These are phyloP conservation scores for Epizoanthus illoricatus DNA, from an alignment of 92 coral and sea anemone genomes.

Conservation along the genomic window DNA sequence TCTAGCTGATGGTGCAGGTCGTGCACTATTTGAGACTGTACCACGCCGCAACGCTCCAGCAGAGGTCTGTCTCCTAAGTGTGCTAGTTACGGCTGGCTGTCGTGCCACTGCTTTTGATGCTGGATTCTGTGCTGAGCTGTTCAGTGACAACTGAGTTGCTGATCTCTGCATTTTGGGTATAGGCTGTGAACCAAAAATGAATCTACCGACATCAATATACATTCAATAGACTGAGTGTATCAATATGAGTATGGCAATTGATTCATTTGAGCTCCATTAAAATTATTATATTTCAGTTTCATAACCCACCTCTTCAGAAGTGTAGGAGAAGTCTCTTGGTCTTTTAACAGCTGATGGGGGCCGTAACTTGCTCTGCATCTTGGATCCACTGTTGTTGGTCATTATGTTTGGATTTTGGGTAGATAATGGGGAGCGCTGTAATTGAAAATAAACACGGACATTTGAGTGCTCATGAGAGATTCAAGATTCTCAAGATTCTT, in stretches of 20 bases:
- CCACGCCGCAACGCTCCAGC: conserved; percentile 47
- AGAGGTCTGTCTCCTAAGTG: conserved; percentile 73
- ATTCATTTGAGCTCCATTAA: no score
- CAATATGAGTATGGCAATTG: no score
- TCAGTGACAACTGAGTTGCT: conserved; percentile 35
- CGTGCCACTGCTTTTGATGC: conserved; percentile 1
- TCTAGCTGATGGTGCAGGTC: conserved; percentile 46
- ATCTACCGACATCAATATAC: background rate
- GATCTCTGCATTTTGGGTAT: conserved; percentile 54
- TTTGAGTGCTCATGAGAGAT: background rate
- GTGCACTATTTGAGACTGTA: conserved; percentile 19
- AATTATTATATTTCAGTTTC: no score
- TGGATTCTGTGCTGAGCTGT: conserved; percentile 5
- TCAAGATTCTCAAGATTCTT: background rate
- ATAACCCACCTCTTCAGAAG: conserved; percentile 33
- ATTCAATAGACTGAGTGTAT: no score
- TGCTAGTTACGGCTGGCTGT: conserved; percentile 19
- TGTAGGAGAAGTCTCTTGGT: conserved; percentile 47
- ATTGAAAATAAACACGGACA: background rate
- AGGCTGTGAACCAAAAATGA: conserved; percentile 25
- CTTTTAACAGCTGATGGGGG: conserved; percentile 77
- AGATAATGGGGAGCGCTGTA: conserved; percentile 79
- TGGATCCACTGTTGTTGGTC: conserved; percentile 31
- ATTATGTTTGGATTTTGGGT: conserved; percentile 76
- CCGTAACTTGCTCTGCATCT: conserved; percentile 60